phyloP scores from a whole-genome alignment of 2,888 invertebrate species.

The Ophonus ardosiacus region DNA sequence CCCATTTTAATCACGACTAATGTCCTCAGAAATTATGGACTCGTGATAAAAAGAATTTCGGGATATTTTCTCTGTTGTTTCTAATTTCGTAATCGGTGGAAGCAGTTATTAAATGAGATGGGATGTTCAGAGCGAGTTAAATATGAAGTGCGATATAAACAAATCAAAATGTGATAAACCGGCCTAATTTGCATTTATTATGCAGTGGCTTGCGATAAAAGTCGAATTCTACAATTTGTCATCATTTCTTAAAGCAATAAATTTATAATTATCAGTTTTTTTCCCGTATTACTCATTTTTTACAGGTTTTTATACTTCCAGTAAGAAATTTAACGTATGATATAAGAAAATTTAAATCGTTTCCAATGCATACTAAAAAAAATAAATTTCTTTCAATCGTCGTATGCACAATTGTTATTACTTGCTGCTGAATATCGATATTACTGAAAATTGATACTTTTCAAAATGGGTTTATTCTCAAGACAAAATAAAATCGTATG shows the following conservation, averaged over 20 bases:
- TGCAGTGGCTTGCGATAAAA: background rate
- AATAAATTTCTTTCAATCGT: too few relatives aligned
- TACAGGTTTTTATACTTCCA: background rate
- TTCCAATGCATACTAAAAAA: too few relatives aligned
- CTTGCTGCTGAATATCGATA: too few relatives aligned
- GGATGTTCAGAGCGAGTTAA: background rate
- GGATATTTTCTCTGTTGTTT: slow-evolving; percentile 2
- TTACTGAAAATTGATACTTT: too few relatives aligned
- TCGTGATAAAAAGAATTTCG: background rate
- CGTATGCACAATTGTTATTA: too few relatives aligned
- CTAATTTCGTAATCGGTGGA: background rate
- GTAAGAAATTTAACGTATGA: background rate
- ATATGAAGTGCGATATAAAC: slow-evolving; percentile 7
- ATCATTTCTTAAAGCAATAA: background rate
- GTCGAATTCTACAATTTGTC: background rate
- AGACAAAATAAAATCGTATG: too few relatives aligned
- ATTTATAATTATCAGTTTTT: background rate
- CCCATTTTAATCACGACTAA: slow-evolving; percentile 47
- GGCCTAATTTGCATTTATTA: slow-evolving; percentile 5
- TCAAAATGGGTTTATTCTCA: too few relatives aligned
- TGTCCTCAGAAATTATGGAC: slow-evolving; percentile 15
- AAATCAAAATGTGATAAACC: slow-evolving; percentile 9
- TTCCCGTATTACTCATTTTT: background rate
- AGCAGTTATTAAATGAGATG: slow-evolving; percentile 4
- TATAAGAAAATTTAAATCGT: too few relatives aligned